These are phyloP conservation scores for Dryococelus australis DNA, from an alignment of 2,888 invertebrate species.

Conservation along the genomic window DNA sequence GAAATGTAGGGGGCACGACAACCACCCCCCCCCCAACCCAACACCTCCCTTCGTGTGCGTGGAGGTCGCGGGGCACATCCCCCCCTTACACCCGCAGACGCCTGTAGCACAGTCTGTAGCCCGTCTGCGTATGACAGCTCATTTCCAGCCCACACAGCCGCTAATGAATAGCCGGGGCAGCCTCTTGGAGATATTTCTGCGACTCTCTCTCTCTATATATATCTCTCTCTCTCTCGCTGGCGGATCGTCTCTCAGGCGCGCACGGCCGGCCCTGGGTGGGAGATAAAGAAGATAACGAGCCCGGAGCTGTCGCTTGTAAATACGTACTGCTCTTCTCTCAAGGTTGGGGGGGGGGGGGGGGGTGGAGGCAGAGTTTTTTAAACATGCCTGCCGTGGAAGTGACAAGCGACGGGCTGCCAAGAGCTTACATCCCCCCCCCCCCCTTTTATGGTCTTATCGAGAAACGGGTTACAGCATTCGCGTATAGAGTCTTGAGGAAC, in stretches of 20 bases:
- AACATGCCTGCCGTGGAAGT: neutral
- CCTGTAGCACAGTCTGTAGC: neutral
- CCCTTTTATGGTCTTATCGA: no score
- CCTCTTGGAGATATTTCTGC: constrained; percentile 5
- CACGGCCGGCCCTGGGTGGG: neutral
- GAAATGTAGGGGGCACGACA: neutral
- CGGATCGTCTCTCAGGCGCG: neutral
- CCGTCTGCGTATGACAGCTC: constrained; percentile 26
- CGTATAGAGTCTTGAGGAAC: no score
- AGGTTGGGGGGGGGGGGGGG: no score
- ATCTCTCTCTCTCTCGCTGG: neutral
- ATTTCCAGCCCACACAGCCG: constrained; percentile 27
- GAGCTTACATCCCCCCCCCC: no score
- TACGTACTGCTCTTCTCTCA: neutral
- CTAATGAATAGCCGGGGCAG: constrained; percentile 23
- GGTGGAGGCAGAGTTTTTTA: neutral
- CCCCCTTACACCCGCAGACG: neutral
- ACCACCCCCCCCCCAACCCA: neutral
- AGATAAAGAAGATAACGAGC: constrained; percentile 16
- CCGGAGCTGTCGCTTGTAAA: neutral
- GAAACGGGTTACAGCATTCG: no score
- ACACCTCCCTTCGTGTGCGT: neutral
- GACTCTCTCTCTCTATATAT: neutral
- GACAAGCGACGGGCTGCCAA: neutral
- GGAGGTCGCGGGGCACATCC: neutral